Evolutionary conservation across 1,140 invertebrate species (phyloP).

Genomic region (Sycobia sp.): DNA sequence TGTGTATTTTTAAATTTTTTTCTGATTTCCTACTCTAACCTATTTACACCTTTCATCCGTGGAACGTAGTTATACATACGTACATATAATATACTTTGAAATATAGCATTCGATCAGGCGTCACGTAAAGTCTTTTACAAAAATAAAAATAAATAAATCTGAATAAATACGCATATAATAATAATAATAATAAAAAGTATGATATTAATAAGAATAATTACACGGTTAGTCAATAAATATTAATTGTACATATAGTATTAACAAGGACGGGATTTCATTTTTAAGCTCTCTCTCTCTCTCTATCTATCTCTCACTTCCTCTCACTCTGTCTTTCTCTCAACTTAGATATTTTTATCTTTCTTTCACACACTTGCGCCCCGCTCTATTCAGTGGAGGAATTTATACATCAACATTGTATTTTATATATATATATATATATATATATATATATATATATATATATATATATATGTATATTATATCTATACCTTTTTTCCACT

Average conservation of each 20-base stretch:
- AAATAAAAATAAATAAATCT: slow-evolving; percentile 63
- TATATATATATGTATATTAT: no score
- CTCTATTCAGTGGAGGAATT: no score
- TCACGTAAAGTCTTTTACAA: slow-evolving; percentile 56
- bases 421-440: no score
- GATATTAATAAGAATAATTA: slow-evolving; percentile 41
- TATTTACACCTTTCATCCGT: slow-evolving; percentile 25
- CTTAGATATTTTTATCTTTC: background rate
- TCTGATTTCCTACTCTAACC: background rate
- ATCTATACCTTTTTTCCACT: no score
- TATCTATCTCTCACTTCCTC: slow-evolving; percentile 3
- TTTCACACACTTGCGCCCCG: no score
- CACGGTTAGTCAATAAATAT: slow-evolving; percentile 59
- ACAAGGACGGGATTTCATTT: slow-evolving; percentile 30
- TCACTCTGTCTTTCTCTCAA: slow-evolving; percentile 1
- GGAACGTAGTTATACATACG: slow-evolving; percentile 33
- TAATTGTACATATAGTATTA: slow-evolving; percentile 35
- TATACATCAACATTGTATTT: no score
- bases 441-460: no score
- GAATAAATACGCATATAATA: slow-evolving; percentile 58
- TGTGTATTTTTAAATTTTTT: slow-evolving; percentile 7
- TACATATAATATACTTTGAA: slow-evolving; percentile 46
- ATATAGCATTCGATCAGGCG: slow-evolving; percentile 50
- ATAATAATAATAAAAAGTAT: slow-evolving; percentile 31
- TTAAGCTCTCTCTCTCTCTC: background rate